phyloP scores from a whole-genome alignment of 1,140 invertebrate species.

The Planococcus citri region DNA sequence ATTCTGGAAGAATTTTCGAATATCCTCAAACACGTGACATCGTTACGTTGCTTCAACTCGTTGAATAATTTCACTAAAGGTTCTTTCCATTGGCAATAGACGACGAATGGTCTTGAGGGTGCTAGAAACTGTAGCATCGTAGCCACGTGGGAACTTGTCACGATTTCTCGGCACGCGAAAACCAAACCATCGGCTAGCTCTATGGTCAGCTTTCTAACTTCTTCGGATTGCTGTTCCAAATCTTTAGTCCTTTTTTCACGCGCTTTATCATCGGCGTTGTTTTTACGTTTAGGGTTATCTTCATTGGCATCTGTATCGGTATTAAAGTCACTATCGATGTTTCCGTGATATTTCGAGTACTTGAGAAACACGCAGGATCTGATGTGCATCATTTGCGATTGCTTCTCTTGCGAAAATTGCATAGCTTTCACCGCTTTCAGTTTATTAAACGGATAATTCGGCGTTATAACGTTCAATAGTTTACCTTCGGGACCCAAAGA shows the following conservation, averaged over 20 bases:
- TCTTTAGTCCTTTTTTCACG: slow-evolving; percentile 22
- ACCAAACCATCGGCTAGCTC: slow-evolving; percentile 62
- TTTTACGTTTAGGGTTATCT: slow-evolving; percentile 28
- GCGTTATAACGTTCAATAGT: slow-evolving; percentile 64
- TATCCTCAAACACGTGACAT: slow-evolving; percentile 59
- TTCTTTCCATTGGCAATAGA: slow-evolving; percentile 66
- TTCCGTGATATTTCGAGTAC: neutral
- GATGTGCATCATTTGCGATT: slow-evolving; percentile 48
- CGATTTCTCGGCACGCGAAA: slow-evolving; percentile 72
- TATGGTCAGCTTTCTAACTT: slow-evolving; percentile 40
- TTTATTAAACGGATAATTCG: slow-evolving; percentile 62
- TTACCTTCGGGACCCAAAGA: slow-evolving; percentile 48
- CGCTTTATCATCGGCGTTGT: slow-evolving; percentile 24
- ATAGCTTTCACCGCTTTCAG: slow-evolving; percentile 62
- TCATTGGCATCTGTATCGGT: slow-evolving; percentile 18
- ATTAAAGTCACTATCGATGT: slow-evolving; percentile 13
- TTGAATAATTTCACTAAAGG: slow-evolving; percentile 68
- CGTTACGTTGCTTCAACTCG: slow-evolving; percentile 51
- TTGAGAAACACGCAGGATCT: slow-evolving; percentile 40
- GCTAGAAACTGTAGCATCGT: slow-evolving; percentile 61
- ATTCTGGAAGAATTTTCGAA: slow-evolving; percentile 75
- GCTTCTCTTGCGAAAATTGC: slow-evolving; percentile 55
- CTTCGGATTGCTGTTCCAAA: slow-evolving; percentile 30
- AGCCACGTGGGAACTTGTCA: slow-evolving; percentile 53
- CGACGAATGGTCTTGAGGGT: slow-evolving; percentile 65